Base-by-base conservation (phyloP, 2,888 invertebrate genomes). In the Zygogramma bicolorata region DNA sequence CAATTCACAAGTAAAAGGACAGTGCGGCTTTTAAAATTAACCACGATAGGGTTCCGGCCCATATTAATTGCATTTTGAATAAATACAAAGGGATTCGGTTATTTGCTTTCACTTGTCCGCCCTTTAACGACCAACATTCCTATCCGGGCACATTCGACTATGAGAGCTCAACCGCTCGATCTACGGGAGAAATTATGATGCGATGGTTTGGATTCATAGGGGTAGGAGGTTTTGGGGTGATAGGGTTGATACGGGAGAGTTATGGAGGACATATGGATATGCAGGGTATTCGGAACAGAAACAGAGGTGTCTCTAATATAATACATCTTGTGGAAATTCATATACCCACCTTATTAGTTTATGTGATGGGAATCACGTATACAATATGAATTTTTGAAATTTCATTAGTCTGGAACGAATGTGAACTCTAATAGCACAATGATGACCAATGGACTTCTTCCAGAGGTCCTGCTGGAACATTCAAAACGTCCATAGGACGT, bases 31-130 rank as follows among this genome's bases (percentile, higher is more conserved):
- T 65, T 60, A 65, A 68, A 72, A 68, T 68, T 68, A 72, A 68
- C 71, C 60, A 42, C 53, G 34, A 60, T 34, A 60, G 40, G 58
- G 25, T 46, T 20, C 18, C 61, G 42, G 31, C 20, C 49, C 63
- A 68, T 72, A 68, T 71, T 71, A 71, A 71, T 68, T 62, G 68
- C 68, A 42, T 68, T 68, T 63, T 72, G 61, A 72, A 72, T 72
- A 68, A 72, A 72, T 72, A 72, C 68, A 72, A 72, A 72, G 71
- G 68, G 65, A 72, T 68, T 65, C 59, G 34, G 60, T 60, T 72
- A 68, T 72, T 72, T 72, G 71, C 31, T 38, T 34, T 60, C 60
- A 68, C 53, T 25, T 65, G 40, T 49, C 60, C 49, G 31, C 49
- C 60, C 65, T 7, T 22, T 15, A 27, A 27, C 25, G 46, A 20